These are phyloP conservation scores for Rhabdornis inornatus DNA, from an alignment of 2,113 vertebrate genomes.

Conservation along the genomic window DNA sequence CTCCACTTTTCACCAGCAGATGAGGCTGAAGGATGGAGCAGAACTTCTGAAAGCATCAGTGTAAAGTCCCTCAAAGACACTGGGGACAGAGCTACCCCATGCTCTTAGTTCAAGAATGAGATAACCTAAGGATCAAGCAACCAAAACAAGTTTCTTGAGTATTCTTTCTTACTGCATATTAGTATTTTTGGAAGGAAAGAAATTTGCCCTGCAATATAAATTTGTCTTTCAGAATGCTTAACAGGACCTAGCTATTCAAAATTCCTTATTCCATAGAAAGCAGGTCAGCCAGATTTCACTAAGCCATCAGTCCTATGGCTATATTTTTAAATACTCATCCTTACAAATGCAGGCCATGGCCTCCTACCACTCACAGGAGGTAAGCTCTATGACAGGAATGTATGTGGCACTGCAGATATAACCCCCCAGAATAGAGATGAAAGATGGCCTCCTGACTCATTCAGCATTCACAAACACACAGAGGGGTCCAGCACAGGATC, in stretches of 20 bases:
- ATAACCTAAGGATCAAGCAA: not conserved
- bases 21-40: not conserved
- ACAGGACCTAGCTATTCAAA: not conserved
- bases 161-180: not conserved
- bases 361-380: not conserved
- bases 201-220: not conserved
- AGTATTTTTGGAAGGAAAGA: not conserved
- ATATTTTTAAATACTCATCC: not conserved
- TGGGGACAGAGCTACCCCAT: not conserved
- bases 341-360: not conserved
- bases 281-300: not conserved
- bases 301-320: not conserved
- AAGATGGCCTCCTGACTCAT: not conserved
- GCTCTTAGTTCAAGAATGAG: not conserved
- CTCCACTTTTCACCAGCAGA: not conserved
- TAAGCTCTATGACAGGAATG: fast-evolving
- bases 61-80: not conserved
- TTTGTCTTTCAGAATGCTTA: not conserved
- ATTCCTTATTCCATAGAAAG: not conserved
- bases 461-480: not conserved
- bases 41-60: not conserved
- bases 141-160: not conserved
- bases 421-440: not conserved
- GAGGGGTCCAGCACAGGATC: not conserved
- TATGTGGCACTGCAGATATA: not conserved